Percentiles rank a stretch among this genome's conserved stretches.
These are phyloP conservation scores for Halcyon malimbica DNA, from an alignment of 2,113 vertebrate genomes.

Conservation along the genomic window DNA sequence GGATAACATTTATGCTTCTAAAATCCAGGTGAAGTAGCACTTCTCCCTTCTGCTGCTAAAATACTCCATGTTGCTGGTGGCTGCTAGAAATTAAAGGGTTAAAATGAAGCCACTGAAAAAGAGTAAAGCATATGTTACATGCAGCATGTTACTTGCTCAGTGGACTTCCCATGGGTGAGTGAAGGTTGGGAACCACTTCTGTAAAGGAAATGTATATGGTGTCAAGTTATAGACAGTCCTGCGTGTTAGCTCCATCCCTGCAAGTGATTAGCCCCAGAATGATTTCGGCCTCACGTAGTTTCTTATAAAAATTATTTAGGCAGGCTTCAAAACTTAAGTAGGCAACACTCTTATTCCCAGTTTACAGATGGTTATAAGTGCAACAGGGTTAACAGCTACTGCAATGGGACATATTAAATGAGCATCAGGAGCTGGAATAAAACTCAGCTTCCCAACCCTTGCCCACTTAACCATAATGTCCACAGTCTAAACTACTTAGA, in stretches of 20 bases:
- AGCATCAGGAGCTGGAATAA: neutral
- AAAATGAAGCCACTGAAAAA: constrained; percentile 26
- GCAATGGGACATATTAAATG: neutral
- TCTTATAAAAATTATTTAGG: constrained; percentile 16
- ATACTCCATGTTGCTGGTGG: neutral
- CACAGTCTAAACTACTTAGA: neutral
- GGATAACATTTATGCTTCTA: neutral
- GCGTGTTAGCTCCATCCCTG: constrained; percentile 33
- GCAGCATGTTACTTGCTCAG: neutral
- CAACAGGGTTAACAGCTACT: constrained; percentile 31
- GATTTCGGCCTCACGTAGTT: constrained; percentile 22
- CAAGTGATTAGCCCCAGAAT: constrained; percentile 49
- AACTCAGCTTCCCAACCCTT: neutral
- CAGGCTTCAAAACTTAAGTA: constrained; percentile 16
- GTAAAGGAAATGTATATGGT: constrained; percentile 56
- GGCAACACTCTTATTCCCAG: constrained; percentile 4
- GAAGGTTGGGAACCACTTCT: constrained; percentile 60
- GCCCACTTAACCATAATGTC: neutral
- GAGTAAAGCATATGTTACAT: constrained; percentile 12
- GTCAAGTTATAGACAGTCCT: constrained; percentile 42
- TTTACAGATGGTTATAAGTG: neutral
- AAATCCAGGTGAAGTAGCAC: neutral
- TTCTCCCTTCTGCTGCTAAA: neutral
- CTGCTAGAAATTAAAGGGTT: constrained; percentile 32
- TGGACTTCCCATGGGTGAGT: constrained; percentile 51